Evolutionary conservation across 2,797 vertebrate genomes (phyloP).

Genomic region (Lerista edwardsae): DNA sequence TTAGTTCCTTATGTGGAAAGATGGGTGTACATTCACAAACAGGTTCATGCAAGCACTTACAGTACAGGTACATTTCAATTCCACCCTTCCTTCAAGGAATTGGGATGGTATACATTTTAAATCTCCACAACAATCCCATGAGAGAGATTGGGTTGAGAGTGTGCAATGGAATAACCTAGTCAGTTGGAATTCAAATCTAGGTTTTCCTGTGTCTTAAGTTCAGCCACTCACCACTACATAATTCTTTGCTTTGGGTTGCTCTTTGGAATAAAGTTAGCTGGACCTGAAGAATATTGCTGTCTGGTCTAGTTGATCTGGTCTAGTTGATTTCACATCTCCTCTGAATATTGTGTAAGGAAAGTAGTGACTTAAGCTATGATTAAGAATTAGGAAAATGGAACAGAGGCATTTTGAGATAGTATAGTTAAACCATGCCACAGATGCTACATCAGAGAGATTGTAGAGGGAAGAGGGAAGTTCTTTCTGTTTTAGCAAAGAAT

Average conservation of each 20-base stretch:
- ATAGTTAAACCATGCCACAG: neutral
- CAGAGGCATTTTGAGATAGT: neutral
- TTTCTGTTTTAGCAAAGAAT: neutral
- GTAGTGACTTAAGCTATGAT: neutral
- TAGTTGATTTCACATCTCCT: neutral
- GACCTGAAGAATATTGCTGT: neutral
- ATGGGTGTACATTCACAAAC: neutral
- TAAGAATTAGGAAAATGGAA: neutral
- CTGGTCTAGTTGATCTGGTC: no score
- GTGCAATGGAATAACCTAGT: no score
- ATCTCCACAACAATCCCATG: no score
- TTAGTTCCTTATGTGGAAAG: accelerated
- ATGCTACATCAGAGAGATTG: neutral
- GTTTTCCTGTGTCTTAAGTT: no score
- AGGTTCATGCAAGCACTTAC: neutral
- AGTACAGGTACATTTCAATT: no score
- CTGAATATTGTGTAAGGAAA: neutral
- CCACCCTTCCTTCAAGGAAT: no score
- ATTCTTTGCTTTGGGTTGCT: neutral
- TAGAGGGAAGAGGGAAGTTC: neutral
- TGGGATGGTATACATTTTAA: no score
- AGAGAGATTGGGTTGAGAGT: no score
- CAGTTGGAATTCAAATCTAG: neutral
- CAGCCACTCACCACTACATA: no score
- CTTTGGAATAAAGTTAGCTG: neutral